These are phyloP conservation scores for Stomatorhinus walkeri DNA, from an alignment of 2,797 vertebrate genomes.

Conservation along the genomic window DNA sequence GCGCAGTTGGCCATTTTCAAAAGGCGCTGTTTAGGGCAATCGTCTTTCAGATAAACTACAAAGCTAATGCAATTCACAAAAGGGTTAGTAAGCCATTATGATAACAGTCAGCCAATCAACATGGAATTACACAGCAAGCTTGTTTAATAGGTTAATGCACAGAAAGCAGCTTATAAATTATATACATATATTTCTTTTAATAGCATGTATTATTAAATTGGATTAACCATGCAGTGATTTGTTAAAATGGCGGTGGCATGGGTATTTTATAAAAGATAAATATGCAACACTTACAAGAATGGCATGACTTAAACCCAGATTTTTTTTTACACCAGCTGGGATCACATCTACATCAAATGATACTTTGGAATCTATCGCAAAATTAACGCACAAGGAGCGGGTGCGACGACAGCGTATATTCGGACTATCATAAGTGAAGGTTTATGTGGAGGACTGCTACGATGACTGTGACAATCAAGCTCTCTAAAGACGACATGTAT, in stretches of 20 bases:
- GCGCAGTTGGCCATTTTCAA: constrained; percentile 81
- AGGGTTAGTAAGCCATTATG: constrained; percentile 75
- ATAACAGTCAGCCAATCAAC: constrained; percentile 60
- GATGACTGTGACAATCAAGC: background rate
- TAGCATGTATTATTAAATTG: background rate
- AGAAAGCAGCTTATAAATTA: constrained; percentile 38
- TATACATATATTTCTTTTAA: background rate
- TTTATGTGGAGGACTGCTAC: background rate
- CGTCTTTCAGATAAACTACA: constrained; percentile 79
- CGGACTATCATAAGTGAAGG: background rate
- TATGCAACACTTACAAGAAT: background rate
- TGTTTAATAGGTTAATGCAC: constrained; percentile 34
- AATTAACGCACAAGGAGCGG: background rate
- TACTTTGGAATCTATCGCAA: background rate
- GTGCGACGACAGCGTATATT: background rate
- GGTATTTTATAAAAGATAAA: background rate
- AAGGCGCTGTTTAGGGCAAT: constrained; percentile 72
- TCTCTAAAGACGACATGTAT: background rate
- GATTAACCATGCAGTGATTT: constrained; percentile 15
- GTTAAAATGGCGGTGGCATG: background rate
- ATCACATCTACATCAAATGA: background rate
- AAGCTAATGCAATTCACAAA: constrained; percentile 80
- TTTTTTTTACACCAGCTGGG: background rate
- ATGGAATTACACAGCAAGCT: constrained; percentile 59
- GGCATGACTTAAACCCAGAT: background rate